Evolutionary conservation across 2,888 invertebrate genomes (phyloP).

Genomic region (Oxycera nigricornis): DNA sequence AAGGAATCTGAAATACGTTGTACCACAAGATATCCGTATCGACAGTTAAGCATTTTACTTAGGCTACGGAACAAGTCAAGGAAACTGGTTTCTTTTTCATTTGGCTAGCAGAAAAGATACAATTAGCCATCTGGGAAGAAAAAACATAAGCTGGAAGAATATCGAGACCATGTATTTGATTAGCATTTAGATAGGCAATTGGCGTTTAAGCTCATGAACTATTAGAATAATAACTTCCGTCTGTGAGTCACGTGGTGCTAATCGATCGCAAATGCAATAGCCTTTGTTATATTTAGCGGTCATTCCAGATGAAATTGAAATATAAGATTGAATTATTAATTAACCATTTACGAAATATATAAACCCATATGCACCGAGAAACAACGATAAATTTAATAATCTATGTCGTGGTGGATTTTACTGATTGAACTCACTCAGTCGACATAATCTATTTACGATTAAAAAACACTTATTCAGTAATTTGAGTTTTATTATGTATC

Average conservation of each 20-base stretch:
- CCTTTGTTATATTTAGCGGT: too few relatives aligned
- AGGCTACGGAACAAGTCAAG: not conserved
- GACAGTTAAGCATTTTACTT: not conserved
- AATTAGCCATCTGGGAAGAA: not conserved
- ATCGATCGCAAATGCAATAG: too few relatives aligned
- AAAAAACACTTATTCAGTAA: too few relatives aligned
- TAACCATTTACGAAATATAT: too few relatives aligned
- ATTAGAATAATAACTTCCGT: conserved; percentile 13
- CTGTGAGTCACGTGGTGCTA: conserved; percentile 8
- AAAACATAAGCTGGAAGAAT: not conserved
- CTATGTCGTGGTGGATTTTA: too few relatives aligned
- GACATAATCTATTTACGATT: too few relatives aligned
- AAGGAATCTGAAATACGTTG: not conserved
- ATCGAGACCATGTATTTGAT: not conserved
- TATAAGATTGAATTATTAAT: too few relatives aligned
- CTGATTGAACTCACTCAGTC: too few relatives aligned
- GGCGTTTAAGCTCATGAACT: not conserved
- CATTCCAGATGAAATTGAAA: too few relatives aligned
- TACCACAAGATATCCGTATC: not conserved
- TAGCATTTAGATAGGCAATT: not conserved
- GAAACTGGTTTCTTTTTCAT: not conserved
- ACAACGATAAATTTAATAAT: too few relatives aligned
- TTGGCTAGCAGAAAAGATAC: not conserved
- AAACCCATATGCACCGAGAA: too few relatives aligned
- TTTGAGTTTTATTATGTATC: too few relatives aligned